Base-by-base conservation (phyloP, 1,140 invertebrate genomes). In the Zaprionus ornatus region DNA sequence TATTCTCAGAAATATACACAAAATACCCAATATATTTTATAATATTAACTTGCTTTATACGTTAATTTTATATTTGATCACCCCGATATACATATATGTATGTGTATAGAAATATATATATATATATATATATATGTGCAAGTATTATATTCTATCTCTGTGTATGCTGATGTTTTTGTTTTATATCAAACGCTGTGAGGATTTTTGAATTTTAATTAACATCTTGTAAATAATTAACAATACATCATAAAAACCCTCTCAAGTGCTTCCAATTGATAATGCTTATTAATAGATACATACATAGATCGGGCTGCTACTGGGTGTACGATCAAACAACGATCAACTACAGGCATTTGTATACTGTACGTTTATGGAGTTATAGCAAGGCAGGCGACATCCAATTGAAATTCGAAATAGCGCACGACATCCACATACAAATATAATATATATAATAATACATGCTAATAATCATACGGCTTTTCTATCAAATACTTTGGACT, bases 191-290 rank as follows among this genome's bases (percentile, higher is more conserved):
- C 25, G 54, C 37, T 48, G 35, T 56, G 35, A 62, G 27, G 65
- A n/a, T 56, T 69, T 69, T 32, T 45, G 40, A 29, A 62, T 61
- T 67, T 55, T 32, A 61, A 68, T 48, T 12, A 69, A 72, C 68
- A 74, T 61, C 15, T 86, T 86, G 82, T 86, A 86, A 82, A 86
- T 87, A 86, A 62, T 77, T 65, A 80, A 78, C 55, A 72, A 79
- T 57, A 80, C 50, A 85, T 74, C 45, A 76, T 77, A 76, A 73
- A 78, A 78, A 86, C 77, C 79, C 55, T 82, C 55, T 73, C 71
- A 86, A 86, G 71, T 82, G 82, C 79, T 86, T 86, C 83, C 83
- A 86, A 73, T 60, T 64, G 19, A 48, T 19, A 48, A 48, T 9
- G 45, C 17, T 17, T 23, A 23, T 50, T 21, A 4, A 5, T 48